These are phyloP conservation scores for Apotomis turbidana DNA, from an alignment of 2,888 invertebrate species.

Conservation along the genomic window DNA sequence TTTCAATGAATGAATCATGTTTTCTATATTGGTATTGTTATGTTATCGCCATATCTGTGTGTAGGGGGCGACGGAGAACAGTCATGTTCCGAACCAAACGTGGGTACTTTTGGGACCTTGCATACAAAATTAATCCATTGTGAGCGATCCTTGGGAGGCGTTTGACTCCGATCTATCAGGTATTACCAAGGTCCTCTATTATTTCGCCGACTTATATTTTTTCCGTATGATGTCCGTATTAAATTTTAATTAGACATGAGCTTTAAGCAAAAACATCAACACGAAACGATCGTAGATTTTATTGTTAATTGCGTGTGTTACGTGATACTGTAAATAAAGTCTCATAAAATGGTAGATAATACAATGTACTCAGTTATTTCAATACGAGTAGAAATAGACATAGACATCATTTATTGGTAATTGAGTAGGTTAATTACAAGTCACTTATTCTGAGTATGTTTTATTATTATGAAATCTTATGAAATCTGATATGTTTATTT, in stretches of 20 bases:
- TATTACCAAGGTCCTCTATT: conserved; percentile 31
- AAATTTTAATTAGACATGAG: conserved; percentile 36
- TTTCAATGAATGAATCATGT: conserved; percentile 37
- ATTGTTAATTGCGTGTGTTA: conserved; percentile 12
- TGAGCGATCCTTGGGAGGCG: conserved; percentile 61
- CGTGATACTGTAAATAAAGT: no score
- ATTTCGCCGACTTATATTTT: conserved; percentile 29
- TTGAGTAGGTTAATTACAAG: no score
- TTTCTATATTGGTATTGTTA: conserved; percentile 37
- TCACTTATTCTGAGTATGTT: no score
- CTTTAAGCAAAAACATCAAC: conserved; percentile 16
- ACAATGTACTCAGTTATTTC: no score
- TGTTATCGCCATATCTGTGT: conserved; percentile 43
- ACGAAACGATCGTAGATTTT: conserved; percentile 16
- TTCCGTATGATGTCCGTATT: conserved; percentile 24
- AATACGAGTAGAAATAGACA: no score
- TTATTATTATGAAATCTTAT: no score
- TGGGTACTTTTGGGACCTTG: conserved; percentile 76
- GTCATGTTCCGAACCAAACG: conserved; percentile 65
- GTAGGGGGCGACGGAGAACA: conserved; percentile 63
- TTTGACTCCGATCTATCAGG: conserved; percentile 45
- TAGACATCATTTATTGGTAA: no score
- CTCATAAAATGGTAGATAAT: no score
- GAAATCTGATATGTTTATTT: no score
- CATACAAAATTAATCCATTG: conserved; percentile 65